Conservation (phyloP, 2,797 vertebrate species). For the Apogon hyalosoma region DNA sequence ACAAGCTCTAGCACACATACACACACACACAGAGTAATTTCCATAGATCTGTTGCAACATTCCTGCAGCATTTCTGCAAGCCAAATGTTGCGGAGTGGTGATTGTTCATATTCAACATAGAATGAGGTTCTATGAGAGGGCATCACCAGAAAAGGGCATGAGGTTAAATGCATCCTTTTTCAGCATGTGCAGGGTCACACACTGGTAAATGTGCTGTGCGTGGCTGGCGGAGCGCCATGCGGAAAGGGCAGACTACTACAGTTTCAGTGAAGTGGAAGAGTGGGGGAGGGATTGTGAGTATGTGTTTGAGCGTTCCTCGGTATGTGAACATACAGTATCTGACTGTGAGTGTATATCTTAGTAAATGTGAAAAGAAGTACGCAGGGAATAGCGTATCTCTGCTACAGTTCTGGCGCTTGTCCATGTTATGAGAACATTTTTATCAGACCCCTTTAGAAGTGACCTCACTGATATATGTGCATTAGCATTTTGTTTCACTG, state of each 20-base stretch:
- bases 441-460: slow-evolving; percentile 42
- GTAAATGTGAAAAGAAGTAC: slow-evolving; percentile 1
- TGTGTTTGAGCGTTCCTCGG: slow-evolving; percentile 20
- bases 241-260: slow-evolving; percentile 68
- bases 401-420: slow-evolving; percentile 58
- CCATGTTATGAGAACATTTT: slow-evolving; percentile 55
- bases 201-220: slow-evolving; percentile 69
- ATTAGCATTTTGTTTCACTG: slow-evolving; percentile 10
- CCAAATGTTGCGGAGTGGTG: slow-evolving; percentile 19
- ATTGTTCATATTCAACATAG: slow-evolving; percentile 34
- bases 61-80: slow-evolving; percentile 6
- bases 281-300: slow-evolving; percentile 7
- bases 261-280: slow-evolving; percentile 56
- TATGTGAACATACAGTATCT: slow-evolving; percentile 23
- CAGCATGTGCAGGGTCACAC: slow-evolving; percentile 63
- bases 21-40: slow-evolving; percentile 2
- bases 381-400: slow-evolving; percentile 30
- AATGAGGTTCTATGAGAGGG: slow-evolving; percentile 34
- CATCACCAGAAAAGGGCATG: slow-evolving; percentile 49
- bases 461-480: slow-evolving; percentile 47
- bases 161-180: slow-evolving; percentile 77
- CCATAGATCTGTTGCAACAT: slow-evolving; percentile 11
- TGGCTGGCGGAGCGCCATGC: slow-evolving; percentile 62
- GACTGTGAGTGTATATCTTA: slow-evolving; percentile 5
- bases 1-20: neutral